Percentiles rank a stretch among this genome's conserved stretches.
Evolutionary conservation across 2,888 invertebrate genomes (phyloP).

Genomic region (Neoaliturus tenellus): DNA sequence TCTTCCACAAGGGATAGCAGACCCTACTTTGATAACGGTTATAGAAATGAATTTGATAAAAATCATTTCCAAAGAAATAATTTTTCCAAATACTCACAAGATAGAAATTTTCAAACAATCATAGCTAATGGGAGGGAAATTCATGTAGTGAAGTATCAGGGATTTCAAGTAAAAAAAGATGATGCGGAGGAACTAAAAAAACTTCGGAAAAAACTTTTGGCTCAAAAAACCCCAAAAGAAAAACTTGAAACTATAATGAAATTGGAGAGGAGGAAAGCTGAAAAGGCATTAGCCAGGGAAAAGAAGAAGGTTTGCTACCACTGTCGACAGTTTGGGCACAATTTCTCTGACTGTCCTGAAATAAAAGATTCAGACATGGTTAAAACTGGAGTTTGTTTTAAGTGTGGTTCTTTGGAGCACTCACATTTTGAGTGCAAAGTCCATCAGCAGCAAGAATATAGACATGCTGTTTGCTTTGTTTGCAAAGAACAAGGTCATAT

Average conservation of each 20-base stretch:
- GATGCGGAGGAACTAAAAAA: constrained; percentile 80
- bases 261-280: constrained; percentile 82
- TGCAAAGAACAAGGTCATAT: constrained; percentile 93
- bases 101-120: constrained; percentile 73
- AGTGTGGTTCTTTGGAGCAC: constrained; percentile 94
- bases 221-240: constrained; percentile 78
- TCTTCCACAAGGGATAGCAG: too few species aligned
- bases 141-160: constrained; percentile 79
- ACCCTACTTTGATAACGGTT: too few species aligned
- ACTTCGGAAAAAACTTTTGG: constrained; percentile 79
- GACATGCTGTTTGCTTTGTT: constrained; percentile 92
- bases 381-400: constrained; percentile 86
- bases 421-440: constrained; percentile 85
- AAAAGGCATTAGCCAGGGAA: constrained; percentile 81
- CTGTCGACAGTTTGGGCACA: constrained; percentile 87
- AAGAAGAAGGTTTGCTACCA: constrained; percentile 84
- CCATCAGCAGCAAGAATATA: constrained; percentile 79
- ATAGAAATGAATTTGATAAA: too few species aligned
- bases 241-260: constrained; percentile 82
- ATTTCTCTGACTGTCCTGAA: constrained; percentile 88
- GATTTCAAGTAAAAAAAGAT: constrained; percentile 83
- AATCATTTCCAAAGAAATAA: not conserved
- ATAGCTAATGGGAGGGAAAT: constrained; percentile 80
- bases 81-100: not conserved
- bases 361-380: constrained; percentile 72